These are phyloP conservation scores for Pocota personata DNA, from an alignment of 2,888 invertebrate species.

Conservation along the genomic window DNA sequence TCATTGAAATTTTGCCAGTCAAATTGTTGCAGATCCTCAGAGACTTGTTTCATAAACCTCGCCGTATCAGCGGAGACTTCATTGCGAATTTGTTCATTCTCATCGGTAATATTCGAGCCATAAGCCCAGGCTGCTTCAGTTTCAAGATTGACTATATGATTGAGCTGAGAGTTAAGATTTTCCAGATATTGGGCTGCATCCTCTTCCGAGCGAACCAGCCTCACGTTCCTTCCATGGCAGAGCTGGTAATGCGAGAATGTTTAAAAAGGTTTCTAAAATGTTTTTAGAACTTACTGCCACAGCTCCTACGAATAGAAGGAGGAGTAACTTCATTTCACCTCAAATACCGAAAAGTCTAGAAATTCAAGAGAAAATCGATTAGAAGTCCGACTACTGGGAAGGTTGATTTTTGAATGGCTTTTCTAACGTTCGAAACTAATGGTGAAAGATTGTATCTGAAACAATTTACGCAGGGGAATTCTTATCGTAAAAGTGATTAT, in stretches of 20 bases:
- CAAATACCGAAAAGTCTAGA: not conserved
- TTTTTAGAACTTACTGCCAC: constrained; percentile 25
- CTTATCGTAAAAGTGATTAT: not conserved
- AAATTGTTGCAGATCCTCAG: constrained; percentile 83
- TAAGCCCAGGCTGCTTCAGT: constrained; percentile 89
- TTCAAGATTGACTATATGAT: constrained; percentile 85
- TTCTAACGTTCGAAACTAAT: not conserved
- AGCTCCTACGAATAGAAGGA: constrained; percentile 23
- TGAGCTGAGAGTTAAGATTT: constrained; percentile 85
- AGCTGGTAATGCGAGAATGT: too few species aligned
- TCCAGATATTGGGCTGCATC: constrained; percentile 86
- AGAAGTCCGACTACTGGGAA: not conserved
- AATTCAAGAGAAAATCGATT: not conserved
- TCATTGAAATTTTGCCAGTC: constrained; percentile 90
- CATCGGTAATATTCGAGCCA: constrained; percentile 89
- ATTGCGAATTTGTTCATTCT: constrained; percentile 85
- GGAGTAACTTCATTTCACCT: constrained; percentile 18
- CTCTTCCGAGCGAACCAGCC: constrained; percentile 79
- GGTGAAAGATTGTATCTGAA: not conserved
- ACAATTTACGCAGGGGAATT: not conserved
- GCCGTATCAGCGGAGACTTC: constrained; percentile 80
- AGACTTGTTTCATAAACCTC: constrained; percentile 81
- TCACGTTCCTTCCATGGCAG: constrained; percentile 27
- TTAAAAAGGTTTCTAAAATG: too few species aligned
- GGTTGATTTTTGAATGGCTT: not conserved